Evolutionary conservation across 2,888 invertebrate species (phyloP).

Genomic region (Cosmia pyralina): DNA sequence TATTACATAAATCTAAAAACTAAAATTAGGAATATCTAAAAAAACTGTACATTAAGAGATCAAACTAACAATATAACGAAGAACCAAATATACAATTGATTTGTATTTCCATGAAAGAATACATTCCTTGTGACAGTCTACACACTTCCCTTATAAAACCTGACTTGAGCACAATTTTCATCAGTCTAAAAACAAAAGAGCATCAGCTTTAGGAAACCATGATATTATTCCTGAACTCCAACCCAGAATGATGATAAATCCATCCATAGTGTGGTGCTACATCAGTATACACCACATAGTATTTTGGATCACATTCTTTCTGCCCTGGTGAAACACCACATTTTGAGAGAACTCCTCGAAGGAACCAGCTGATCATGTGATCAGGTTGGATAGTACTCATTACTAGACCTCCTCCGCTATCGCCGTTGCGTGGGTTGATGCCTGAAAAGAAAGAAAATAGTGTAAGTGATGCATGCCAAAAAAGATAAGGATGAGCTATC

Average conservation of each 20-base stretch:
- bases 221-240: conserved; percentile 75
- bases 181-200: conserved; percentile 10
- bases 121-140: conserved; percentile 18
- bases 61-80: conserved; percentile 3
- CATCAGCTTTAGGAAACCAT: conserved; percentile 23
- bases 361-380: conserved; percentile 82
- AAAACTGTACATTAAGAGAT: conserved; percentile 24
- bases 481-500: too few species aligned
- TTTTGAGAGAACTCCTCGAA: conserved; percentile 84
- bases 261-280: conserved; percentile 85
- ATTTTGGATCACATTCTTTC: conserved; percentile 77
- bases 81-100: background rate
- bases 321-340: conserved; percentile 77
- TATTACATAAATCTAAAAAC: background rate
- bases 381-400: conserved; percentile 80
- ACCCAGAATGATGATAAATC: conserved; percentile 82
- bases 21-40: background rate
- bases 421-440: conserved; percentile 91
- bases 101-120: background rate
- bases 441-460: conserved; percentile 73
- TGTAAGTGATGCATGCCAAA: background rate
- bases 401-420: conserved; percentile 91
- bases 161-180: background rate
- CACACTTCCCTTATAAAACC: background rate
- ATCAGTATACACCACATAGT: conserved; percentile 83